Evolutionary conservation across 2,888 invertebrate species (phyloP), one percentile per base, ranked within the genome.

Genomic region (Diplazon laetatorius): DNA sequence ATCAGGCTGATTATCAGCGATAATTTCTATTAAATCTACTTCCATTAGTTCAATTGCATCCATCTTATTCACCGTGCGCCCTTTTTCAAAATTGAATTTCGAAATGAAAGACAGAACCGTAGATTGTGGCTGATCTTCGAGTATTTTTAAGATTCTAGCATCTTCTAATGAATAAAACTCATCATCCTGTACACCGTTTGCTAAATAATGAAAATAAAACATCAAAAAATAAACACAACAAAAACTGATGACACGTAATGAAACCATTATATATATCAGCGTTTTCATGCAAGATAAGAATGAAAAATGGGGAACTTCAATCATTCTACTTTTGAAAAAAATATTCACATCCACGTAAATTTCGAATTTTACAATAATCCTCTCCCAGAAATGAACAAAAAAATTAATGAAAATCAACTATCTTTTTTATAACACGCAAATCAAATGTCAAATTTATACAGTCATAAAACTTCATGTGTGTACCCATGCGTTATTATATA

Each of bases 191-290:
- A 46, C 46, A 46, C 46, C 46, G 16, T 46, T 14, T 16, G 14
- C 46, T 46, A 14, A 14, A 46, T 46, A 18, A 46, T 14, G 46
- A 46, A 46, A 46, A 46, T 46, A 16, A 46, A 46, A 18, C 46
- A 46, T 14, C 46, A 6, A 46, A 46, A 46, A 46, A 46, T 46
- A 14, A 46, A 46, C 14, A 12, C 46, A 46, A 16, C 46, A 30
- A 6, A 30, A 30, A 30, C 30, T 30, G 30, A 59, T 30, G 30
- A 30, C 2, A 30, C 30, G 30, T 30, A 30, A 30, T 30, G 30
- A 30, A 30, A 30, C 30, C 30, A 30, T 30, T 30, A 30, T 30
- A 30, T 5, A 30, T 30, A 30, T 30, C 30, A 30, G 30, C 30
- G 30, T 30, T 30, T 30, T 30, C 30, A 30, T 30, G 30, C 30